Conservation (phyloP, 2,113 vertebrate species). For the Mandrillus leucophaeus region DNA sequence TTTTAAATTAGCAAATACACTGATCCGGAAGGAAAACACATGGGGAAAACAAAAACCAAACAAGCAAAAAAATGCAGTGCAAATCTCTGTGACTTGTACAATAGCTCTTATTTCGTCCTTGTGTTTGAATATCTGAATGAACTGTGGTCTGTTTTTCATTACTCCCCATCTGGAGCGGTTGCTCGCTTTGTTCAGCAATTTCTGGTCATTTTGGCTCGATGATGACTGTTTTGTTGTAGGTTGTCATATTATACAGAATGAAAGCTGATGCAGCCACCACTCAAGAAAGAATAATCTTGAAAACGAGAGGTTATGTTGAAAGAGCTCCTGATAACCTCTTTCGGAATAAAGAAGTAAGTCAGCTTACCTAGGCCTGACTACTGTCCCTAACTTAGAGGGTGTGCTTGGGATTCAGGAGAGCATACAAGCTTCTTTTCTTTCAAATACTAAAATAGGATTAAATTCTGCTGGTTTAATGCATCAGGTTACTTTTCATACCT, state of each 20-base stretch:
- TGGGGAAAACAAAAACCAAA: constrained; percentile 49
- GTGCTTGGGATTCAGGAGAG: not conserved
- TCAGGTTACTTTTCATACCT: not conserved
- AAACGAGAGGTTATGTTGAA: constrained; percentile 72
- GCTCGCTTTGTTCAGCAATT: constrained; percentile 77
- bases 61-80: constrained; percentile 6
- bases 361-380: constrained; percentile 19
- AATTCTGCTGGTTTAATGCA: not conserved
- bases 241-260: constrained; percentile 60
- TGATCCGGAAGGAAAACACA: constrained; percentile 67
- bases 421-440: constrained; percentile 40
- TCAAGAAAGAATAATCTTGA: constrained; percentile 74
- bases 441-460: not conserved
- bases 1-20: constrained; percentile 75
- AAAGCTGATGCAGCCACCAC: constrained; percentile 67
- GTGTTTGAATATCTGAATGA: constrained; percentile 77
- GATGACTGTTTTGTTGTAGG: constrained; percentile 76
- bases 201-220: constrained; percentile 73
- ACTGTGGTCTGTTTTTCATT: constrained; percentile 80
- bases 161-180: constrained; percentile 70
- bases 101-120: constrained; percentile 33
- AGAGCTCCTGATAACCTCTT: constrained; percentile 47
- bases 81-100: constrained; percentile 59
- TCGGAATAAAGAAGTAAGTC: not conserved
- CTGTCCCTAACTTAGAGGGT: constrained; percentile 31